Evolutionary conservation across 1,140 invertebrate species (phyloP).

Genomic region (Calliopsis andreniformis): DNA sequence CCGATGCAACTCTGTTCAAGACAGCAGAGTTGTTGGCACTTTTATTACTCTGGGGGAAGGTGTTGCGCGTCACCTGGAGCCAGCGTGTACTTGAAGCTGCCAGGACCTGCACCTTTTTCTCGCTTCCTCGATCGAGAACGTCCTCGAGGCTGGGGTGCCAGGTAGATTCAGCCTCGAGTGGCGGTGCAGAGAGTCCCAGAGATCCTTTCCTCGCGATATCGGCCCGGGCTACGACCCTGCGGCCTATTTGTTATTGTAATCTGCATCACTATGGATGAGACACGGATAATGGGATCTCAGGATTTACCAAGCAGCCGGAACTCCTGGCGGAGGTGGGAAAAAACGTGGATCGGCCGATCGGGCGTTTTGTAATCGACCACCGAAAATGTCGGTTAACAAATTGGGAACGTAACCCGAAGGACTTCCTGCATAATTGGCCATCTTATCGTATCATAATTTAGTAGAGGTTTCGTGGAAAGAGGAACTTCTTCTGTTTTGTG

Average conservation of each 20-base stretch:
- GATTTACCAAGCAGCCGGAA: conserved; percentile 66
- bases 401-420: background rate
- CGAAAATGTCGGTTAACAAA: background rate
- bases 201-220: conserved; percentile 68
- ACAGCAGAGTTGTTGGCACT: background rate
- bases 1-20: background rate
- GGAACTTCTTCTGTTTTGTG: no score
- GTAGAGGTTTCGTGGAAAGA: background rate
- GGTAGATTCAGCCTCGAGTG: conserved; percentile 29
- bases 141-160: conserved; percentile 33
- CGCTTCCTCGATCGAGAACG: conserved; percentile 27
- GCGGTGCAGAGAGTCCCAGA: conserved; percentile 32
- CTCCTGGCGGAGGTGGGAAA: background rate
- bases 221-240: conserved; percentile 56
- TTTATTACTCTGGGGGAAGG: background rate
- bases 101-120: conserved; percentile 42
- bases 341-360: background rate
- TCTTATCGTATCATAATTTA: background rate
- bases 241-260: conserved; percentile 79
- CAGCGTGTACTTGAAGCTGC: conserved; percentile 32
- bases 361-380: conserved; percentile 34
- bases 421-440: background rate
- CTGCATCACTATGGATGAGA: conserved; percentile 79
- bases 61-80: background rate
- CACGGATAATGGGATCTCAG: conserved; percentile 74